Evolutionary conservation across 2,797 vertebrate species (phyloP), one percentile per base, ranked within the genome.

Genomic region (Tauraco hartlaubi): DNA sequence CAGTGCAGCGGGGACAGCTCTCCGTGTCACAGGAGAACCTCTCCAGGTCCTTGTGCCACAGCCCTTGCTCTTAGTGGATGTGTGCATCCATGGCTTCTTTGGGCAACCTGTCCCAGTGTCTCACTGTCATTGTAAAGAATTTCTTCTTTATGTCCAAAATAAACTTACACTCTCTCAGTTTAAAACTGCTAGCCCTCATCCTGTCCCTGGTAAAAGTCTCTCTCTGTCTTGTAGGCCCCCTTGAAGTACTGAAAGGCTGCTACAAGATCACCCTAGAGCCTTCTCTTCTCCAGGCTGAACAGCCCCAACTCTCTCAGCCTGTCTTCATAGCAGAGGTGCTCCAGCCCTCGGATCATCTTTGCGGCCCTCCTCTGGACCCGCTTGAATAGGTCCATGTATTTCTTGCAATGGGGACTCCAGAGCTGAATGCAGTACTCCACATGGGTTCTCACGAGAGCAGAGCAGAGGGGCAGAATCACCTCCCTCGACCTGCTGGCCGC

Each of bases 401-500:
- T 66, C 63, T 7, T 66, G 11, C 33, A 9, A 9, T 66, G 22
- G 15, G 44, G 44, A 33, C 22, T 6, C 12, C 22, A 33, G 43
- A 48, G 16, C n/a, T 66, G 31, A 22, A 33, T 9, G 6, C 64
- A 48, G 23, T 48, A 48, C 23, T 48, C 11, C 33, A 61, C 20
- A 9, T 43, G 12, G 9, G 15, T 4, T 68, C 20, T 75, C 16
- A 82, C 1, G 1, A 48, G 35, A 28, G 25, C 3, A 2, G 22
- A 58, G 20, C 3, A 83, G 68, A 37, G 37, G 23, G 8, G 9
- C 4, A 66, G 19, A n/a, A 69, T 69, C 51, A 3, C 14, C 19
- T 69, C 41, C 28, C 15, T 52, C 0, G 0, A 6, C 0, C 31
- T 73, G 4, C 43, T 71, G 61, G 15, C 8, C 43, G 74, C 0